Evolutionary conservation across 1,140 invertebrate genomes (phyloP), one percentile per base, ranked within the genome.

Genomic region (Scaptomyza hsui): DNA sequence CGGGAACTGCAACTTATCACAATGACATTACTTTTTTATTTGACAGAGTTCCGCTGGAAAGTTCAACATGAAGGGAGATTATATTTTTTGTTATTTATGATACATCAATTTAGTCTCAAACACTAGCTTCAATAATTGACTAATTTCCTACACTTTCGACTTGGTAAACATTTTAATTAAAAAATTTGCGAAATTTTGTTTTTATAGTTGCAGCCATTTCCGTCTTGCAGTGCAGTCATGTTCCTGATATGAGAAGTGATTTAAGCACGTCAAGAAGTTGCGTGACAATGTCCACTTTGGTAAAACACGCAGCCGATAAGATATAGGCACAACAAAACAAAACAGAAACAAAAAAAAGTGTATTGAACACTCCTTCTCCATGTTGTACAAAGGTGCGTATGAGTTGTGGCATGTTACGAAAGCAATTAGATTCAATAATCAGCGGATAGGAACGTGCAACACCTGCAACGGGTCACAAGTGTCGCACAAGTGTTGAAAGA

Each of bases 121-220:
- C n/a, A 37, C 4, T 37, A n/a, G 1, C 10, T 37, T 37, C 4
- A n/a, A 37, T n/a, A 37, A 37, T 37, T 37, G 10, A 42, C n/a
- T 41, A 10, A 41, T 42, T 26, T 29, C 26, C 26, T 29, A 29
- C 37, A 37, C 32, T 12, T 10, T 12, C 3, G 19, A 55, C 7
- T 26, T 41, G 15, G 10, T 4, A 41, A 26, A 6, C 52, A 13
- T 42, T 26, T 55, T 55, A 13, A 16, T 13, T 57, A 18, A 7
- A 44, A 57, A 57, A 57, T 29, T 39, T 37, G 3, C 9, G 12
- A 56, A 42, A 57, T 57, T 57, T 12, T 57, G 55, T 44, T 57
- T 21, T 57, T 21, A 21, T 21, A 57, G 39, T 57, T 57, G 55
- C 55, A 57, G 55, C 55, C 42, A 57, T 57, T 44, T 44, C 55